A percentile compares a stretch with the other conserved stretches of the same genome.
These are phyloP conservation scores for Poecilobothrus nobilitatus DNA, from an alignment of 2,888 invertebrate species.

Conservation along the genomic window DNA sequence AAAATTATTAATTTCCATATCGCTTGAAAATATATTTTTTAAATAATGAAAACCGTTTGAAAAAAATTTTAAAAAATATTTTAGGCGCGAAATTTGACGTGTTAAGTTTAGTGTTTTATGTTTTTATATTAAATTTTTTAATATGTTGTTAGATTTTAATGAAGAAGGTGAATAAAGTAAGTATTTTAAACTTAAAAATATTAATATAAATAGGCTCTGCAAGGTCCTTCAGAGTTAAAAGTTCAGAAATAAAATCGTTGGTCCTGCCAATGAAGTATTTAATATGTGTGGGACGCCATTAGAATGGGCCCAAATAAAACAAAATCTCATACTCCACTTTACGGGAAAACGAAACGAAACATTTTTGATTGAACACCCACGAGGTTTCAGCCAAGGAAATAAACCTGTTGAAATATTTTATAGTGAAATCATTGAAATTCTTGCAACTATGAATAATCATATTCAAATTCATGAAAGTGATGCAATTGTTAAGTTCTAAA, in stretches of 20 bases:
- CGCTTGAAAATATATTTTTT: no score
- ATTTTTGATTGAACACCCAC: slow-evolving; percentile 22
- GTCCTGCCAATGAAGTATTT: slow-evolving; percentile 22
- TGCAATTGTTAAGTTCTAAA: slow-evolving; percentile 15
- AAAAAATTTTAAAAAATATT: no score
- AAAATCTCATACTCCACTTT: slow-evolving; percentile 22
- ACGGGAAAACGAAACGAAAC: slow-evolving; percentile 23
- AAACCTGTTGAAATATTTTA: slow-evolving; percentile 24
- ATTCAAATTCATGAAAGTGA: slow-evolving; percentile 23
- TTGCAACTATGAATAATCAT: slow-evolving; percentile 23
- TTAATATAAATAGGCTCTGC: no score
- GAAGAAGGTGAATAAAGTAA: no score
- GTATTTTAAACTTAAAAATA: no score
- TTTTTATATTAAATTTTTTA: no score
- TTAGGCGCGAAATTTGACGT: no score
- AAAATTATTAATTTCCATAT: no score
- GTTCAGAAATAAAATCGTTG: slow-evolving; percentile 24
- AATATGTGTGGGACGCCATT: slow-evolving; percentile 23
- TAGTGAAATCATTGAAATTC: slow-evolving; percentile 25
- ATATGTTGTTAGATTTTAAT: no score
- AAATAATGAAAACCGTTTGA: no score
- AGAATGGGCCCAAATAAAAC: slow-evolving; percentile 21
- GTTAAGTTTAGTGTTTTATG: no score
- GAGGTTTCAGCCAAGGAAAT: slow-evolving; percentile 17
- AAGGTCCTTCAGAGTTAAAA: no score